Base-by-base conservation (phyloP, 2,113 vertebrate species). In the Sylvia atricapilla region DNA sequence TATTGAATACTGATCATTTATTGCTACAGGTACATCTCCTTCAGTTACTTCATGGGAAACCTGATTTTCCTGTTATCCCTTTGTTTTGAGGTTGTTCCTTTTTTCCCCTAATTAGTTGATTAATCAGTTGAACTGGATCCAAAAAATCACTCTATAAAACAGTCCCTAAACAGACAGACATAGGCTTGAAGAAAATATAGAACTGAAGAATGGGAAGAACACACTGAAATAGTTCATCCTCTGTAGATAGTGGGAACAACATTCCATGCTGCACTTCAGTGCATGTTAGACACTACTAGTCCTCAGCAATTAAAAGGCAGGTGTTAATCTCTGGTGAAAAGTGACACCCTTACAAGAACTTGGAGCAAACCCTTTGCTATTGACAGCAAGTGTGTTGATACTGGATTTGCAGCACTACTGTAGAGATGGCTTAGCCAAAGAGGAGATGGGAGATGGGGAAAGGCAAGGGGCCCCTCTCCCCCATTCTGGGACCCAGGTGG, bases 361-460 rank as follows among this genome's bases (percentile, higher is more conserved):
- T 20, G 30, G 35, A 75, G 80, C 33, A 80, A 87, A 73, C 17
- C 10, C 41, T 70, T 87, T 62, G 14, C 33, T 59, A 33, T 4
- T 0, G 4, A 67, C 25, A 70, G 53, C 22, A 44, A 66, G 41
- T 0, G 0, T 5, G 2, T 15, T 33, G 25, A 49, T 41, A 25
- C 44, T 15, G 60, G 37, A 70, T 74, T 82, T 87, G 53, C 3
- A n/a, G 44, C 28, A 66, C 0, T 0, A 5, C 59, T 62, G 33
- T 8, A 28, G 43, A 37, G 35, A 15, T 7, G 35, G 46, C 50
- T 85, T 25, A 60, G 63, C 58, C 75, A 62, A 41, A n/a, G 33
- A 5, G 31, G 33, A 69, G 47, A 27, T 17, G 46, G 87, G 56
- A 68, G 62, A 39, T 49, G 72, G 22, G 30, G 46, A 91, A 41